Evolutionary conservation across 2,888 invertebrate species (phyloP), one percentile per base, ranked within the genome.

Genomic region (Andrena dorsata): DNA sequence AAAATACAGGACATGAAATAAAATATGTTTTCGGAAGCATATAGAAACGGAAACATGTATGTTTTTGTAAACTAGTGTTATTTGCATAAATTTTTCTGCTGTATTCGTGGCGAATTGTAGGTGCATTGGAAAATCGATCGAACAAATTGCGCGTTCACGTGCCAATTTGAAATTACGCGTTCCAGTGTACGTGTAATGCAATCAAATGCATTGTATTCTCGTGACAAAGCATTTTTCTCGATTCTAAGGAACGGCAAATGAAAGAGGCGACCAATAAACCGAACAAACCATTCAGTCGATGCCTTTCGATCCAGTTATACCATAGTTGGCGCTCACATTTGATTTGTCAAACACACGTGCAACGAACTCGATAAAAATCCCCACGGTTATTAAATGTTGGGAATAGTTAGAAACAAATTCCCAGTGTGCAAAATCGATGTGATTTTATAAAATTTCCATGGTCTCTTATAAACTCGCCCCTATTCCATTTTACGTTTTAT

Each of bases 311-410:
- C 23, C 13, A 64, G 30, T 28, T 13, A 51, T 8, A 41, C 13
- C 49, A 28, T 16, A 75, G 75, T 69, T 79, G 60, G 51, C 58
- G 23, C 32, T 70, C 28, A 69, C 76, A 64, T 76, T 58, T 76
- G 65, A 79, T 70, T 64, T 76, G 69, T 56, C 26, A 49, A 32
- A 13, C 75, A 64, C 69, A 49, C 56, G 47, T 20, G 26, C 35
- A 51, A 65, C 23, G 26, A 23, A 28, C 53, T 64, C 56, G 16
- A 68, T 30, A 13, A 56, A 47, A 10, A 41, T 41, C 13, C 13
- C 41, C 41, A 13, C 41, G 13, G 41, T 13, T 35, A 35, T 35
- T 4, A 13, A 13, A 13, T 41, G 0, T 41, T 41, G 3, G 41
- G 4, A 16, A 1, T 16, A 41, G 16, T 41, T 16, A 4, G 4